Percentiles rank a stretch among this genome's conserved stretches.
Evolutionary conservation across 1,140 invertebrate genomes (phyloP).

Genomic region (Rhagoletis pomonella): DNA sequence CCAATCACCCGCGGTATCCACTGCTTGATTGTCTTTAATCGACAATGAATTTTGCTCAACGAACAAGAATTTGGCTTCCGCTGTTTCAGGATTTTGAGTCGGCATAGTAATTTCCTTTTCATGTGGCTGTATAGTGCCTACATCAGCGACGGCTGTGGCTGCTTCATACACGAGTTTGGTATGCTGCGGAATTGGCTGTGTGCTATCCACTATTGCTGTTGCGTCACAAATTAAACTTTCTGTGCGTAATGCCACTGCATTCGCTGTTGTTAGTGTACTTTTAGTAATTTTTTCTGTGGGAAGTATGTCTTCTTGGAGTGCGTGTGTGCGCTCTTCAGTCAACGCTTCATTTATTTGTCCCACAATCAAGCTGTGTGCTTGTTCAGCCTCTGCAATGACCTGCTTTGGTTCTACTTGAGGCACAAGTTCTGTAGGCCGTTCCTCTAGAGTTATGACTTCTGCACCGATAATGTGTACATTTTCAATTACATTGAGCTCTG

Average conservation of each 20-base stretch:
- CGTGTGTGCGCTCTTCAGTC: background rate
- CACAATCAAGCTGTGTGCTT: background rate
- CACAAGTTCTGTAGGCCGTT: background rate
- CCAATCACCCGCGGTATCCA: slow-evolving; percentile 60
- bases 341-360: slow-evolving; percentile 23
- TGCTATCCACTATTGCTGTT: background rate
- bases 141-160: slow-evolving; percentile 54
- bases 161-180: slow-evolving; percentile 7
- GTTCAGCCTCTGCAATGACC: background rate
- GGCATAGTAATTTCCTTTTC: slow-evolving; percentile 61
- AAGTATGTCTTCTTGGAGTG: background rate
- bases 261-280: background rate
- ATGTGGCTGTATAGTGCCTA: slow-evolving; percentile 52
- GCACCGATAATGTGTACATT: slow-evolving; percentile 2
- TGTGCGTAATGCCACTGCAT: background rate
- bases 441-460: background rate
- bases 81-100: slow-evolving; percentile 51
- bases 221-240: slow-evolving; percentile 24
- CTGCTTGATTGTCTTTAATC: slow-evolving; percentile 59
- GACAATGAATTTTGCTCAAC: slow-evolving; percentile 62
- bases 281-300: background rate
- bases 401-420: background rate
- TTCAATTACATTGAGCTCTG: slow-evolving; percentile 48
- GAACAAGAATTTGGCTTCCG: slow-evolving; percentile 59
- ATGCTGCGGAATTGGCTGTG: background rate